Evolutionary conservation across 2,888 invertebrate genomes (phyloP).

Genomic region (Sesamia inferens): DNA sequence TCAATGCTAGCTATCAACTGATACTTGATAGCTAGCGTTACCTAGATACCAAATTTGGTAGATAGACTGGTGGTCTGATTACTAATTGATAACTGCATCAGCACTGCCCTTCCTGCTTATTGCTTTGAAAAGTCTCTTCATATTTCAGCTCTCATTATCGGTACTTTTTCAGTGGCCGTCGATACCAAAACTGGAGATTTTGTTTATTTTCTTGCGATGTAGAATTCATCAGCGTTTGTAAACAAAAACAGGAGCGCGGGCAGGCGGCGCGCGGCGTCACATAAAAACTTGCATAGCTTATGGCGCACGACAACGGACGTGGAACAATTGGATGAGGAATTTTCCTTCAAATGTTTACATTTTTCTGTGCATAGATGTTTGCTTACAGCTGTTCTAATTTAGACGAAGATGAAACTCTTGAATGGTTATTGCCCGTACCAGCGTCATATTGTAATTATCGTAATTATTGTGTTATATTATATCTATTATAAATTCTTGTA

Average conservation of each 20-base stretch:
- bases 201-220: conserved; percentile 45
- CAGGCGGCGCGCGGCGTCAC: not conserved
- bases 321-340: not conserved
- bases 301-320: conserved; percentile 16
- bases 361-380: not conserved
- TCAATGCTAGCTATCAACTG: no score
- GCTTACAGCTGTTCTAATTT: not conserved
- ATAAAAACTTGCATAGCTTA: conserved; percentile 59
- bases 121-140: not conserved
- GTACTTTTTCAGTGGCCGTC: conserved; percentile 13
- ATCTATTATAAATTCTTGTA: no score
- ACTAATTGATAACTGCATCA: not conserved
- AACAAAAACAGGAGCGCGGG: conserved; percentile 35
- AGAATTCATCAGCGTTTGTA: conserved; percentile 54
- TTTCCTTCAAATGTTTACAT: conserved; percentile 5
- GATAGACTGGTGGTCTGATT: not conserved
- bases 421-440: not conserved
- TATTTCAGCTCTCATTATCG: not conserved
- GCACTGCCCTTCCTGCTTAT: not conserved
- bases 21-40: no score
- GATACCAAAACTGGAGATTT: conserved; percentile 46
- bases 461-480: not conserved
- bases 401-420: not conserved
- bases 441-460: no score
- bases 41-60: no score